These are phyloP conservation scores for Hermetia illucens DNA, from an alignment of 1,140 invertebrate genomes.

Conservation along the genomic window DNA sequence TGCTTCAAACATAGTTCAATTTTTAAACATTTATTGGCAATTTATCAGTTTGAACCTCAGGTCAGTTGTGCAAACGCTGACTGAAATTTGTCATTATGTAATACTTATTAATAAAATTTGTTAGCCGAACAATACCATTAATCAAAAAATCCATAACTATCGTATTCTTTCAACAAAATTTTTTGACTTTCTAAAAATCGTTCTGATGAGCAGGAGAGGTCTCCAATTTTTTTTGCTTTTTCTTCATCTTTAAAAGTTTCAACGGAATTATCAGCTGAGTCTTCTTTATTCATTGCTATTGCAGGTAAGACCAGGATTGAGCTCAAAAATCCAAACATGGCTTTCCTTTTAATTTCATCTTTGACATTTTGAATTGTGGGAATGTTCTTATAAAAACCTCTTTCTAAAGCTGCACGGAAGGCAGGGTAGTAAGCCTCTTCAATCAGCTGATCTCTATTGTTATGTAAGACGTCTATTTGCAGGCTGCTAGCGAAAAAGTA, in stretches of 20 bases:
- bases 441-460: constrained; percentile 21
- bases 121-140: too few species aligned
- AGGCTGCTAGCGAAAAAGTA: constrained; percentile 29
- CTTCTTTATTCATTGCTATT: constrained; percentile 27
- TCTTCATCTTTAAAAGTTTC: constrained; percentile 19
- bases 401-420: constrained; percentile 15
- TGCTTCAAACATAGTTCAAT: too few species aligned
- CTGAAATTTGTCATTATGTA: too few species aligned
- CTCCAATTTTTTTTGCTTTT: constrained; percentile 25
- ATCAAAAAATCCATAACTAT: too few species aligned
- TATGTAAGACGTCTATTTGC: constrained; percentile 20
- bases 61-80: too few species aligned
- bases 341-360: constrained; percentile 16
- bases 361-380: constrained; percentile 19
- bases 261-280: constrained; percentile 22
- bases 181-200: too few species aligned
- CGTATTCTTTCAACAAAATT: too few species aligned
- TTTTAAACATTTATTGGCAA: too few species aligned
- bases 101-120: too few species aligned
- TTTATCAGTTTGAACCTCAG: too few species aligned
- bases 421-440: constrained; percentile 20
- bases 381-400: constrained; percentile 16
- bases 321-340: constrained; percentile 25
- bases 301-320: constrained; percentile 24
- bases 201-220: too few species aligned